phyloP scores from a whole-genome alignment of 2,797 vertebrate genomes.

The Numenius phaeopus region DNA sequence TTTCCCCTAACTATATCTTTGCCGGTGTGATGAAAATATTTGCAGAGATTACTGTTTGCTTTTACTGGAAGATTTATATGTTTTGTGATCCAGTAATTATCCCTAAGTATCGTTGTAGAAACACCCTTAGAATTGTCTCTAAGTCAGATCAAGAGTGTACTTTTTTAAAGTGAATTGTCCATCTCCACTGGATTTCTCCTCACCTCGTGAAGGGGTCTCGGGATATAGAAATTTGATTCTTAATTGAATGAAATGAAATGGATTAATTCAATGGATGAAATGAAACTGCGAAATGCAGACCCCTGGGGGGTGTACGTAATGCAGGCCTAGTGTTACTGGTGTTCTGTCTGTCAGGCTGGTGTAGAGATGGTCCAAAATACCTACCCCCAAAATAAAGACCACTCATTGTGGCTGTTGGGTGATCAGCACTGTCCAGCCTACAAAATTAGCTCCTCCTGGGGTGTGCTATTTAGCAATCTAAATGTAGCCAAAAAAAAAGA shows the following conservation, averaged over 20 bases:
- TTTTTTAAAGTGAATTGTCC: background rate
- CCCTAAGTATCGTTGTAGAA: background rate
- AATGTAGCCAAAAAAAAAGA: background rate
- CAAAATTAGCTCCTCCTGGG: background rate
- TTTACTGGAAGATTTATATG: background rate
- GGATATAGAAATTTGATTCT: background rate
- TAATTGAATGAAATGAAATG: background rate
- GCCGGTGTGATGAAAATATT: background rate
- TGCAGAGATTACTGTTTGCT: background rate
- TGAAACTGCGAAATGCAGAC: background rate
- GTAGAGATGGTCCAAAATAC: background rate
- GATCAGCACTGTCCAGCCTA: background rate
- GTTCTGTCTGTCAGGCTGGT: background rate
- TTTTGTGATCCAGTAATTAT: background rate
- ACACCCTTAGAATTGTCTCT: background rate
- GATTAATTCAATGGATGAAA: background rate
- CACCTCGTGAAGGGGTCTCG: background rate
- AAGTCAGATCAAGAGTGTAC: background rate
- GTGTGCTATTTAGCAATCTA: background rate
- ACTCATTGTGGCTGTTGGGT: background rate
- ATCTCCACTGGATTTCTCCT: rapidly evolving
- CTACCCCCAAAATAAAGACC: background rate
- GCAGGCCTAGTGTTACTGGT: background rate
- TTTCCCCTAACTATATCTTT: background rate
- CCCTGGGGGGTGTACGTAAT: background rate